Percentiles rank a stretch among this genome's conserved stretches.
phyloP scores from a whole-genome alignment of 2,797 vertebrate species.

The Typhlichthys eigenmanni region DNA sequence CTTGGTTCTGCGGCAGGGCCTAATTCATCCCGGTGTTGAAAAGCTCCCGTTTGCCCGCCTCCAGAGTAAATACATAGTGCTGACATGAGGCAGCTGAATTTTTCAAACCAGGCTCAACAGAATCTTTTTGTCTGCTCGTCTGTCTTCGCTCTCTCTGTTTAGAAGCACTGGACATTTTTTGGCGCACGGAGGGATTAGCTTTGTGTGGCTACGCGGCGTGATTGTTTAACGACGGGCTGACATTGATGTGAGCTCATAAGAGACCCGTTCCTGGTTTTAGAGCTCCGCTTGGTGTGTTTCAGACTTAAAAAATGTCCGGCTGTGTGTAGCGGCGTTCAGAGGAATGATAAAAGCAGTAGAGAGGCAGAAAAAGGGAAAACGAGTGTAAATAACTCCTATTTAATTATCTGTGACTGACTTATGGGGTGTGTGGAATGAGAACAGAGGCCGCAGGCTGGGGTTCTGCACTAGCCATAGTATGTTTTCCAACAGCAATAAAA shows the following conservation, averaged over 20 bases:
- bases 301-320: conserved; percentile 64
- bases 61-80: conserved; percentile 66
- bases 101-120: conserved; percentile 55
- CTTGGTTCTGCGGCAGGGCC: conserved; percentile 53
- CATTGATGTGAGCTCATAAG: conserved; percentile 66
- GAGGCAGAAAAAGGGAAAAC: conserved; percentile 67
- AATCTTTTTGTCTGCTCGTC: conserved; percentile 61
- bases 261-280: conserved; percentile 38
- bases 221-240: conserved; percentile 70
- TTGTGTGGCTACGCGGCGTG: conserved; percentile 55
- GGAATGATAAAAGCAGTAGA: conserved; percentile 74
- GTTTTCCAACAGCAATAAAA: conserved; percentile 81
- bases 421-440: conserved; percentile 83
- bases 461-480: conserved; percentile 69
- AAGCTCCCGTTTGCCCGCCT: conserved; percentile 61
- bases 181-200: conserved; percentile 47
- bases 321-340: conserved; percentile 57
- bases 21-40: conserved; percentile 69
- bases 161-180: conserved; percentile 50
- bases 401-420: conserved; percentile 86
- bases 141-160: conserved; percentile 56
- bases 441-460: conserved; percentile 74
- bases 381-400: conserved; percentile 83
- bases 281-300: conserved; percentile 58
- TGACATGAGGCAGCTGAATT: conserved; percentile 62